Evolutionary conservation across 2,797 vertebrate species (phyloP), one percentile per base, ranked within the genome.

Genomic region (Dendrocincla tyrannina): DNA sequence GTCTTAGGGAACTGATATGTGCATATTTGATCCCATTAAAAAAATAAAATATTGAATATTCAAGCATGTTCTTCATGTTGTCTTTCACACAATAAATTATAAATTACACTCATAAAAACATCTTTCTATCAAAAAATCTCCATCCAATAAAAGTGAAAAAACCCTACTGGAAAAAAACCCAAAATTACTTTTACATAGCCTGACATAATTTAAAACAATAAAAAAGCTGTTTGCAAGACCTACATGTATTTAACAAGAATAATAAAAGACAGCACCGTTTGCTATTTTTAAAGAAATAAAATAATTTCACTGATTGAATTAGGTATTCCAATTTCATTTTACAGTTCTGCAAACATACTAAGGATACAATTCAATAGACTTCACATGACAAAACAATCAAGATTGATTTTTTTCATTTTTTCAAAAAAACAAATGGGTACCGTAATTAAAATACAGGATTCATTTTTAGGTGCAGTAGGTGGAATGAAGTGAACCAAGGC

Each of bases 391-490:
- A 75, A 86, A 70, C 25, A 41, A 80, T 60, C 27, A n/a, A 69
- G 68, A 25, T 32, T 4, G n/a, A 8, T 33, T 85, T 85, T 73
- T 82, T 64, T 72, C 15, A 46, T 49, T 86, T 94, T 83, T 85
- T 9, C 3, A 73, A 91, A 78, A 55, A 77, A 62, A 70, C 33
- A 9, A 82, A 81, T n/a, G 58, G 59, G 59, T 90, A 79, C 86
- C 9, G 3, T 92, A 92, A 90, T 84, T 86, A 55, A 92, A 94
- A 88, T 79, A 67, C 16, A 62, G 58, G 50, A 89, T 67, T 84
- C 42, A 86, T 79, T 95, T 94, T 88, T 96, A 96, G 87, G 42
- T 85, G 59, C 74, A 85, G 93, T 87, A 79, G 94, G 94, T 0
- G 20, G 70, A 93, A 89, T 92, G 66, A 95, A 96, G 89, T 46